phyloP scores from a whole-genome alignment of 2,888 invertebrate species.

The Plebejus anna region DNA sequence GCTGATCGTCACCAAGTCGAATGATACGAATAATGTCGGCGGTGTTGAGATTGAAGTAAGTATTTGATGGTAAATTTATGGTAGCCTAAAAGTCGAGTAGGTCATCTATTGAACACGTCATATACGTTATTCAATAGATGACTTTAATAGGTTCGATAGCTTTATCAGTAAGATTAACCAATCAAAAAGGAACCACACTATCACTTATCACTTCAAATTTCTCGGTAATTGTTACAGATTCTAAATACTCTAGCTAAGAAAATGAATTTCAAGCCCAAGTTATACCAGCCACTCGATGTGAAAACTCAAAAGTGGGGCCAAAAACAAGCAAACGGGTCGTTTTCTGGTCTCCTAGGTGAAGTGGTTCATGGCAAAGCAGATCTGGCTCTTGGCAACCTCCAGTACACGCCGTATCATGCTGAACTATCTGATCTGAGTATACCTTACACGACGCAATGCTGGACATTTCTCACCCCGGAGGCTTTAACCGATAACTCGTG shows the following conservation, averaged over 20 bases:
- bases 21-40: slow-evolving; percentile 61
- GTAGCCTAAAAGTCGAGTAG: not conserved
- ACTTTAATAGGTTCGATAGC: not conserved
- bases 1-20: slow-evolving; percentile 67
- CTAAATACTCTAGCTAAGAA: slow-evolving; percentile 82
- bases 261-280: slow-evolving; percentile 85
- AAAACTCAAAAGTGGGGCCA: slow-evolving; percentile 85
- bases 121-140: not conserved
- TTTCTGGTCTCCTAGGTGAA: slow-evolving; percentile 87
- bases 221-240: slow-evolving; percentile 69
- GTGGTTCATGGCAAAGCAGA: slow-evolving; percentile 84
- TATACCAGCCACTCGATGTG: slow-evolving; percentile 83
- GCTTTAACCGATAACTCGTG: slow-evolving; percentile 89
- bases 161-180: not conserved
- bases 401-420: slow-evolving; percentile 85
- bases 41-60: slow-evolving; percentile 86
- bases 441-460: slow-evolving; percentile 90
- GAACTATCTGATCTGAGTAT: slow-evolving; percentile 85
- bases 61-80: not conserved
- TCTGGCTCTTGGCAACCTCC: slow-evolving; percentile 87
- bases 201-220: not conserved
- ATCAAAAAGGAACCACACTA: not conserved
- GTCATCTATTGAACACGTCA: not conserved
- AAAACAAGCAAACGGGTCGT: slow-evolving; percentile 81
- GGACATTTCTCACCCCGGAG: slow-evolving; percentile 91